These are phyloP conservation scores for Falco rusticolus DNA, from an alignment of 2,797 vertebrate species.

Conservation along the genomic window DNA sequence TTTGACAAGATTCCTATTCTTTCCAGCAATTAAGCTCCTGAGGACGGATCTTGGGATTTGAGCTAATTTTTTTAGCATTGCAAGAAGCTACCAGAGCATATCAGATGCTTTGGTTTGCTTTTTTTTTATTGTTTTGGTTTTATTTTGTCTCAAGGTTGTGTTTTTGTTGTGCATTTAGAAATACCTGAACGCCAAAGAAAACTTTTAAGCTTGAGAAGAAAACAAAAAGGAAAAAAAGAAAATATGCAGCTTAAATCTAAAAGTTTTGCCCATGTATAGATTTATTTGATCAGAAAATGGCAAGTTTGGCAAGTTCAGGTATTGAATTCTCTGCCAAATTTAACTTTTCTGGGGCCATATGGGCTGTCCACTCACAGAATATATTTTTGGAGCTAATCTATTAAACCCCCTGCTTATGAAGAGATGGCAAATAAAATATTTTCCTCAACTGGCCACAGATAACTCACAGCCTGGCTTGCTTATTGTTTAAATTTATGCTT, in stretches of 20 bases:
- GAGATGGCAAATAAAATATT: neutral
- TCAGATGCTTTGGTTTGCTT: slow-evolving; percentile 72
- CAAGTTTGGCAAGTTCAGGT: neutral
- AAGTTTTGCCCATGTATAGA: neutral
- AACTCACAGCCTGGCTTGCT: neutral
- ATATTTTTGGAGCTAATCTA: neutral
- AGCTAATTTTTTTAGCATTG: slow-evolving; percentile 83
- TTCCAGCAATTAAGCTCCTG: slow-evolving; percentile 93
- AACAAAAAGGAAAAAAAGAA: neutral
- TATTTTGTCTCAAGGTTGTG: slow-evolving; percentile 47
- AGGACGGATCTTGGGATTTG: slow-evolving; percentile 84
- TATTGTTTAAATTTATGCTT: slow-evolving; percentile 3
- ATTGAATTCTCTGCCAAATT: neutral
- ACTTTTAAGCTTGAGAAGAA: neutral
- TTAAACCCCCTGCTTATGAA: neutral
- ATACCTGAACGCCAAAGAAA: neutral
- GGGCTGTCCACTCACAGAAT: neutral
- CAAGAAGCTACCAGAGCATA: slow-evolving; percentile 81
- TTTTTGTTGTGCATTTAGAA: neutral
- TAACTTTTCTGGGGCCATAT: neutral
- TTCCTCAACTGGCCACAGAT: neutral
- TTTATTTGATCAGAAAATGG: neutral
- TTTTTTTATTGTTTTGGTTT: slow-evolving; percentile 74
- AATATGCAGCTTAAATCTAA: neutral
- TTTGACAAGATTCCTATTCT: slow-evolving; percentile 89